Percentiles rank a stretch among this genome's conserved stretches.
phyloP scores from a whole-genome alignment of 1,140 invertebrate species.

The Cylas formicarius region DNA sequence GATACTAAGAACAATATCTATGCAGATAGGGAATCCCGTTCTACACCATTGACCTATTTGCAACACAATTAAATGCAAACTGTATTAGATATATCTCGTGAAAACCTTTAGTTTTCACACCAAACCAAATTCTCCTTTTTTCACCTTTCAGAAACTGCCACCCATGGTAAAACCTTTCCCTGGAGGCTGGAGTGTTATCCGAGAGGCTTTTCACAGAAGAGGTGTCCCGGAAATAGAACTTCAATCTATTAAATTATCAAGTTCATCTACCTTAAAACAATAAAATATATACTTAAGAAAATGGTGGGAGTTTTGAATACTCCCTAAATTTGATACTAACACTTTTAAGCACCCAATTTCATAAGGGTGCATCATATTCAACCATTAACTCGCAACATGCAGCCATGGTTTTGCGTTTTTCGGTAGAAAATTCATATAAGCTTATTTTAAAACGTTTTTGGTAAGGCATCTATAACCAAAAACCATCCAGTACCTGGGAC shows the following conservation, averaged over 20 bases:
- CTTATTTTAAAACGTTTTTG: neutral
- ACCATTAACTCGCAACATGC: neutral
- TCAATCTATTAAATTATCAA: neutral
- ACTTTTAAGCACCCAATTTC: neutral
- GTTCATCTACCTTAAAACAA: neutral
- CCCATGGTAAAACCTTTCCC: neutral
- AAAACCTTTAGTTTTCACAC: neutral
- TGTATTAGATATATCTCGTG: slow-evolving; percentile 1
- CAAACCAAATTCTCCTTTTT: neutral
- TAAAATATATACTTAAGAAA: neutral
- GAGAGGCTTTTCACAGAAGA: neutral
- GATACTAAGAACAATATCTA: neutral
- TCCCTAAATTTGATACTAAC: neutral
- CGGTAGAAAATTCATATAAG: no score
- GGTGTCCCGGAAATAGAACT: neutral
- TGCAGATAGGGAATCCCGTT: neutral
- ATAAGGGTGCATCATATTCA: neutral
- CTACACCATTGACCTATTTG: slow-evolving; percentile 1
- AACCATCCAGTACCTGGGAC: neutral
- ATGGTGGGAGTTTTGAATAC: neutral
- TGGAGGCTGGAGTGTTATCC: neutral
- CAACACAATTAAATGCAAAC: neutral
- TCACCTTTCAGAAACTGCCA: slow-evolving; percentile 1
- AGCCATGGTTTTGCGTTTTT: neutral
- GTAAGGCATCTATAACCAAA: neutral